A percentile compares a stretch with the other conserved stretches of the same genome.
Conservation (phyloP, 2,888 invertebrate species). For the Diadegma fenestrale region DNA sequence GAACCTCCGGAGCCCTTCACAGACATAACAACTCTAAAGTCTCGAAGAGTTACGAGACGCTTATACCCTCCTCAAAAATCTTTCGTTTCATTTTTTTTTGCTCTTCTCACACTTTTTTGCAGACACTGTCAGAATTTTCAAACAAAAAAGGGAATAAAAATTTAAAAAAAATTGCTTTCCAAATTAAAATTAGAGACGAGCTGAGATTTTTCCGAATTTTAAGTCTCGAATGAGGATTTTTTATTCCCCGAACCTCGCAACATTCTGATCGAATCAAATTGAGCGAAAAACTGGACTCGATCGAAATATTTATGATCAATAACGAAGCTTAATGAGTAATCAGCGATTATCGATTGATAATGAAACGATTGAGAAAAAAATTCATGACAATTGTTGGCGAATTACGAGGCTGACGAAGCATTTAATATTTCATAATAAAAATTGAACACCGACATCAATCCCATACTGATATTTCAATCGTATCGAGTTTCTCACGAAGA, state of each 20-base stretch:
- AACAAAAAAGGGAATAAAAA: no score
- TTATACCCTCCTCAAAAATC: constrained; percentile 28
- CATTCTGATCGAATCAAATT: not conserved
- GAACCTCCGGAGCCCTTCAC: constrained; percentile 73
- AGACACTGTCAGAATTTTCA: not conserved
- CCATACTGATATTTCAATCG: constrained; percentile 41
- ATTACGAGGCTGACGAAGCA: constrained; percentile 34
- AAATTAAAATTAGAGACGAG: no score
- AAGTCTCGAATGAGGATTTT: not conserved
- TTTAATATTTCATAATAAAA: constrained; percentile 32
- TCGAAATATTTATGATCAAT: not conserved
- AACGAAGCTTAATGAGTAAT: not conserved
- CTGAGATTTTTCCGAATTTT: no score
- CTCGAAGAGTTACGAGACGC: constrained; percentile 55
- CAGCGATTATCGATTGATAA: not conserved
- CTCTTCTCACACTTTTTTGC: constrained; percentile 24
- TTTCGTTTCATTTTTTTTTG: constrained; percentile 40
- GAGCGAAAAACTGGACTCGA: not conserved
- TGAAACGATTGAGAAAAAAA: not conserved
- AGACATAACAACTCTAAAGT: constrained; percentile 79
- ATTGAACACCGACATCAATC: constrained; percentile 33
- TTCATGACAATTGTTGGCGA: constrained; percentile 1
- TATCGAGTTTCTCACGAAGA: constrained; percentile 47
- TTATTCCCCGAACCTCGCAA: not conserved
- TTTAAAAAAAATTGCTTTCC: no score